phyloP scores from a whole-genome alignment of 92 coral and sea anemone species.

The Porites cylindrica region DNA sequence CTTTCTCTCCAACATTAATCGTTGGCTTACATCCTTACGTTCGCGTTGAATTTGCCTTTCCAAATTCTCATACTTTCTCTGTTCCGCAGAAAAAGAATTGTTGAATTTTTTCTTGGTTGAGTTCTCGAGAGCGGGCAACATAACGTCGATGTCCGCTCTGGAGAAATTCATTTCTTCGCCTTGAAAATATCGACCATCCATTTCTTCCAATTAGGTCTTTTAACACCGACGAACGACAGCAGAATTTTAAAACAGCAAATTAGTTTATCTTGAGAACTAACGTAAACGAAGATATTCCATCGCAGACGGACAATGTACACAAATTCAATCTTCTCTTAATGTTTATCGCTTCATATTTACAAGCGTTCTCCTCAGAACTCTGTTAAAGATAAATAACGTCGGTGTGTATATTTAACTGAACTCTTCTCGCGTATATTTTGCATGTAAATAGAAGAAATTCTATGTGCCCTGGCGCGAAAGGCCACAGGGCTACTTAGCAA shows the following conservation, averaged over 20 bases:
- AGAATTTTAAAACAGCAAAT: background rate
- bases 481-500: background rate
- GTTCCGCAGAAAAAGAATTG: slow-evolving; percentile 37
- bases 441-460: slow-evolving; percentile 19
- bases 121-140: slow-evolving; percentile 37
- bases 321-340: slow-evolving; percentile 2
- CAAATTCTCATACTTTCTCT: slow-evolving; percentile 13
- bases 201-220: background rate
- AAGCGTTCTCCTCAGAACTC: background rate
- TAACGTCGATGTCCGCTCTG: slow-evolving; percentile 24
- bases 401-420: background rate
- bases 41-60: slow-evolving; percentile 50
- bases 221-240: background rate
- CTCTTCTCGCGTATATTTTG: slow-evolving; percentile 15
- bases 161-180: slow-evolving; percentile 28
- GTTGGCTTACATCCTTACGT: slow-evolving; percentile 10
- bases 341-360: slow-evolving; percentile 12
- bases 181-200: slow-evolving; percentile 30
- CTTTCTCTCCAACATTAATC: slow-evolving; percentile 22
- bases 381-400: background rate
- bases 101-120: slow-evolving; percentile 36
- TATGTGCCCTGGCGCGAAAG: background rate
- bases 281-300: background rate
- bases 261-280: background rate
- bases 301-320: background rate